phyloP scores from a whole-genome alignment of 2,888 invertebrate species.

The Pristionchus exspectatus region DNA sequence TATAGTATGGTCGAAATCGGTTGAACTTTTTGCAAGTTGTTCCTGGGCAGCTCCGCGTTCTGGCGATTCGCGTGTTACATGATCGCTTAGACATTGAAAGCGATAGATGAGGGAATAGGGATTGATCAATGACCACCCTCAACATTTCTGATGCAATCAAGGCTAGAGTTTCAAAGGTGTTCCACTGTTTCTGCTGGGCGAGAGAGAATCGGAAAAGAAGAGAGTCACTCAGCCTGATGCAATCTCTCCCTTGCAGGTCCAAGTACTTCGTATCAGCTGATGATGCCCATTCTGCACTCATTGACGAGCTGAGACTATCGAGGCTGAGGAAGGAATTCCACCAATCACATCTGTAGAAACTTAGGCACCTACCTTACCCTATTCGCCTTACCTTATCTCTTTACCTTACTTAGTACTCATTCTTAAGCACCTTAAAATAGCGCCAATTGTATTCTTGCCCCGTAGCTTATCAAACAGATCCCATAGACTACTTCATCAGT shows the following conservation, averaged over 20 bases:
- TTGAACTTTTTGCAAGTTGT: too few species aligned
- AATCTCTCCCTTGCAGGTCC: conserved; percentile 32
- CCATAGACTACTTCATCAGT: background rate
- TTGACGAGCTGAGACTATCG: conserved; percentile 48
- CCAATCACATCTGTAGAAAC: conserved; percentile 48
- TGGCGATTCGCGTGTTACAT: too few species aligned
- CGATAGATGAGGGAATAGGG: too few species aligned
- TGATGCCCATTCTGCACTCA: conserved; percentile 44
- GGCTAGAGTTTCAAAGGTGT: too few species aligned
- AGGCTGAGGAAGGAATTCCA: conserved; percentile 50
- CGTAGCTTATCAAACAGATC: background rate
- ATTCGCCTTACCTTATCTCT: background rate
- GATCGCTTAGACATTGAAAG: too few species aligned
- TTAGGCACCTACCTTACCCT: too few species aligned
- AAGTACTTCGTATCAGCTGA: conserved; percentile 46
- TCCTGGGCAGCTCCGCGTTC: too few species aligned
- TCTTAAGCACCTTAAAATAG: background rate
- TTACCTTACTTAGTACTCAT: too few species aligned
- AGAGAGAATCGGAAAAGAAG: background rate
- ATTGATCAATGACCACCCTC: too few species aligned
- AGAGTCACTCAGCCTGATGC: conserved; percentile 16
- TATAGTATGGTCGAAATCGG: too few species aligned
- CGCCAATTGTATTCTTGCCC: background rate
- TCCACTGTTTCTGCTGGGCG: too few species aligned
- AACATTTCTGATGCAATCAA: too few species aligned